Evolutionary conservation across 1,140 invertebrate genomes (phyloP).

Genomic region (Papilio machaon): DNA sequence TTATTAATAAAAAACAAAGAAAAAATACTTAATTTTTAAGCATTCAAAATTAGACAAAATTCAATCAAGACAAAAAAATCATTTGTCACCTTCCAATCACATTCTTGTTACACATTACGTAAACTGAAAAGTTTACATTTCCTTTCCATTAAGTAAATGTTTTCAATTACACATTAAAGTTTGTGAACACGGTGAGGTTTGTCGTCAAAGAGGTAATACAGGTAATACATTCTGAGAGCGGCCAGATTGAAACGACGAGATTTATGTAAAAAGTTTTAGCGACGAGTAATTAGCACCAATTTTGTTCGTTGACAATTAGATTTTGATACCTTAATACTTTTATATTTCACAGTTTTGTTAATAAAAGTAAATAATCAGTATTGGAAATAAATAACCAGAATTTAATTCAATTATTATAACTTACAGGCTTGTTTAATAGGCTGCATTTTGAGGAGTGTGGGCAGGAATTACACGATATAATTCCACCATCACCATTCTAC

Average conservation of each 20-base stretch:
- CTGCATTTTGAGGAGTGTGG: no score
- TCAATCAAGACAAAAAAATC: no score
- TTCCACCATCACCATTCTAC: no score
- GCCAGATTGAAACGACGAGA: conserved; percentile 24
- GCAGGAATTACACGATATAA: no score
- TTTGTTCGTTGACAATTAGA: conserved; percentile 28
- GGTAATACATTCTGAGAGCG: conserved; percentile 10
- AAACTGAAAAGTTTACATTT: not conserved
- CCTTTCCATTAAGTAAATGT: not conserved
- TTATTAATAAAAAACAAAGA: no score
- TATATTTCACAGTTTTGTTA: not conserved
- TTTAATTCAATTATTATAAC: no score
- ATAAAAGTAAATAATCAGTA: no score
- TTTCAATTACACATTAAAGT: conserved; percentile 20
- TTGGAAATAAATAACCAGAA: no score
- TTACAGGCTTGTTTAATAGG: no score
- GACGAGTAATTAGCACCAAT: conserved; percentile 32
- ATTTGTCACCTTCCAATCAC: no score
- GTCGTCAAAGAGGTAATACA: conserved; percentile 26
- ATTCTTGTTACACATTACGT: not conserved
- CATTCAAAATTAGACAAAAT: no score
- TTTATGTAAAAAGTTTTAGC: conserved; percentile 32
- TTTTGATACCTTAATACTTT: not conserved
- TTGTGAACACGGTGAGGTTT: not conserved
- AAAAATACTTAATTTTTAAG: no score